A percentile compares a stretch with the other conserved stretches of the same genome.
These are phyloP conservation scores for Anas platyrhynchos DNA, from an alignment of 2,113 vertebrate genomes.

Conservation along the genomic window DNA sequence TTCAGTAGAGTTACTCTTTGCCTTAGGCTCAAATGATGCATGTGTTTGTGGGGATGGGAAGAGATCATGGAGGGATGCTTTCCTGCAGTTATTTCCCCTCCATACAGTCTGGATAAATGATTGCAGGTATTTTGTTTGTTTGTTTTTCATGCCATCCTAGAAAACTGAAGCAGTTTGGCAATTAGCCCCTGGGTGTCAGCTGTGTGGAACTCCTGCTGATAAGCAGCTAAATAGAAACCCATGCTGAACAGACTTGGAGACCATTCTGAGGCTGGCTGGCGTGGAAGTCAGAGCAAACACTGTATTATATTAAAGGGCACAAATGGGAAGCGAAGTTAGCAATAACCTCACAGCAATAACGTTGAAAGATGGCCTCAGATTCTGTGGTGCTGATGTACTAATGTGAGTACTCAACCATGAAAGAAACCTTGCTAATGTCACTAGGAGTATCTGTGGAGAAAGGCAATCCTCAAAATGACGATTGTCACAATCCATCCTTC, in stretches of 20 bases:
- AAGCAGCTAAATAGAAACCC: background rate
- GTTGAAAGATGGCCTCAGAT: background rate
- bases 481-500: conserved; percentile 10
- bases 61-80: background rate
- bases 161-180: background rate
- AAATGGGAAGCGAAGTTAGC: background rate
- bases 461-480: background rate
- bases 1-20: background rate
- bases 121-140: background rate
- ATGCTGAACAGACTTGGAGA: background rate
- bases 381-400: background rate
- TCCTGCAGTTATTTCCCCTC: background rate
- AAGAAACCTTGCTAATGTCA: background rate
- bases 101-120: background rate
- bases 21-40: background rate
- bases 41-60: background rate
- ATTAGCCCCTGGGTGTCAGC: background rate
- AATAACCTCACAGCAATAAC: background rate
- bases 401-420: background rate
- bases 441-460: background rate
- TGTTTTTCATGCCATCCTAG: background rate
- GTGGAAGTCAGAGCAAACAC: background rate
- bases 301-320: background rate
- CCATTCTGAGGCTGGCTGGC: background rate
- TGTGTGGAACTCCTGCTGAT: background rate